Evolutionary conservation across 1,140 invertebrate genomes (phyloP).

Genomic region (Drosophila mauritiana): DNA sequence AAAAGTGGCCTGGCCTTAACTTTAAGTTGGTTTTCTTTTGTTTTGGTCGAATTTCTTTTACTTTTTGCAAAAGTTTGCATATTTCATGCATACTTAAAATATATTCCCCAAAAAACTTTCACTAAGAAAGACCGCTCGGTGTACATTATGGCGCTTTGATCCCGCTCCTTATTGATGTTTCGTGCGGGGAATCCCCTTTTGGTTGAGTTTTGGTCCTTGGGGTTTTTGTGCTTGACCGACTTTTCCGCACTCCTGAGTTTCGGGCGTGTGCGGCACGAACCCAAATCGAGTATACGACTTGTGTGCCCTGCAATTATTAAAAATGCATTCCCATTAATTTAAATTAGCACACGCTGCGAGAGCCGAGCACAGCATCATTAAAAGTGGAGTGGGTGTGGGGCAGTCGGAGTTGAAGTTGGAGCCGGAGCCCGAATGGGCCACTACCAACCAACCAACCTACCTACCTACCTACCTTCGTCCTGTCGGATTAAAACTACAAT

Average conservation of each 20-base stretch:
- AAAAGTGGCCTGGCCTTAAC: no score
- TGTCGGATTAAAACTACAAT: conserved; percentile 77
- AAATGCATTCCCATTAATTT: conserved; percentile 60
- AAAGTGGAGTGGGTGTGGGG: conserved; percentile 1
- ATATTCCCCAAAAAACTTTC: neutral
- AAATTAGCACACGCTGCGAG: conserved; percentile 30
- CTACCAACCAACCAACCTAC: no score
- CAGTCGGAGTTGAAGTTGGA: no score
- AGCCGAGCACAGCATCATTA: neutral
- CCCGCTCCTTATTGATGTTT: conserved; percentile 32
- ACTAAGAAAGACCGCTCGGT: neutral
- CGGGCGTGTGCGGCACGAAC: conserved; percentile 6
- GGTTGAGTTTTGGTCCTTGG: conserved; percentile 3
- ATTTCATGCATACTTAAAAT: conserved; percentile 2
- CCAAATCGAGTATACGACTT: conserved; percentile 34
- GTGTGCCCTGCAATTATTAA: conserved; percentile 48
- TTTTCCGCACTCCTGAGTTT: conserved; percentile 12
- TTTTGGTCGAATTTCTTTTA: no score
- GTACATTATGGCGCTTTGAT: conserved; percentile 49
- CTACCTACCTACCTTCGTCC: conserved; percentile 17
- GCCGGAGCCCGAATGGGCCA: no score
- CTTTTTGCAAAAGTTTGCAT: neutral
- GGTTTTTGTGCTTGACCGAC: conserved; percentile 38
- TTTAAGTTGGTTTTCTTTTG: no score
- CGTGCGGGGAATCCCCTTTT: no score